Evolutionary conservation across 2,113 vertebrate species (phyloP), one percentile per base, ranked within the genome.

Genomic region (Colistium nudipinnis): DNA sequence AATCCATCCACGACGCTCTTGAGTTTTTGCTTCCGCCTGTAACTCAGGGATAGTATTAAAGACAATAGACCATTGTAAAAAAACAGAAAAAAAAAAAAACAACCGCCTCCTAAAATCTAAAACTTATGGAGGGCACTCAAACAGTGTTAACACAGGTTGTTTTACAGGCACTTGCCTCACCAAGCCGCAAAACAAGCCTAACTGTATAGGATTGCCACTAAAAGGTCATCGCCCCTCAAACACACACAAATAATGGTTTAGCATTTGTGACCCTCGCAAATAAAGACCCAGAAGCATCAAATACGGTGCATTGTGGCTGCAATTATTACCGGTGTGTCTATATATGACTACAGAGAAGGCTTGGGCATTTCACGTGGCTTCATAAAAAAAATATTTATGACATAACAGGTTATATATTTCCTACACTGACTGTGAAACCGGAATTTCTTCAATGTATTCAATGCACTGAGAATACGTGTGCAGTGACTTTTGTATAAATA

Each of bases 131-230:
- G 59, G 45, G 51, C 62, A 63, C 64, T 51, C 43, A 56, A 25
- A 22, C n/a, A 67, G 33, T 31, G 27, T 71, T 49, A 60, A n/a
- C n/a, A n/a, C n/a, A 41, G 5, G 10, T 41, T 60, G 27, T 30
- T 77, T 65, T 73, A 78, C 62, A 36, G 70, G 57, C 51, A 67
- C 53, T 71, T 49, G 20, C 31, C 47, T 47, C 35, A 27, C 14
- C 55, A 60, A 36, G 44, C 10, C 13, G 44, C 28, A 56, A 79
- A 57, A 69, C 20, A 55, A 12, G 25, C 8, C 10, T 8, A 30
- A 25, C 17, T 22, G 7, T 63, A 44, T 30, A 57, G 47, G 31
- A 51, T 27, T 35, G 13, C 31, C 36, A 62, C 57, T 61, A 17
- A 60, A 62, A 47, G 49, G 38, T 30, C 10, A 70, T 54, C 51